phyloP scores from a whole-genome alignment of 1,140 invertebrate genomes.

The Dendrolimus kikuchii region DNA sequence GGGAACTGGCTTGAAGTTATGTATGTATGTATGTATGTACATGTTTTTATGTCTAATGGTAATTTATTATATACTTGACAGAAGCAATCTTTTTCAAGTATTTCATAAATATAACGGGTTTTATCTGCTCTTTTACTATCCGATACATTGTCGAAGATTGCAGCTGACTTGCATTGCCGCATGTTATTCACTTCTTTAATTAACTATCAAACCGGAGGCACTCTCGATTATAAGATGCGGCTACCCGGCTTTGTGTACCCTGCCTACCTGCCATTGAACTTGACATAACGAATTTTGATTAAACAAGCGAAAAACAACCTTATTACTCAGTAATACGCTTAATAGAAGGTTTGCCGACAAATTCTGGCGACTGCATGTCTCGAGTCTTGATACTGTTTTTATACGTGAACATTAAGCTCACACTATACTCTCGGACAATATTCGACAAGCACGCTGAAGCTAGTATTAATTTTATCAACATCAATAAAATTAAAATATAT shows the following conservation, averaged over 20 bases:
- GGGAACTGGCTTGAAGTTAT: too few species aligned
- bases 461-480: too few species aligned
- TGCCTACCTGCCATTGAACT: conserved; percentile 27
- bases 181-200: conserved; percentile 67
- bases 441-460: too few species aligned
- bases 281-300: conserved; percentile 20
- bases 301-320: conserved; percentile 21
- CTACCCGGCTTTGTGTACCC: conserved; percentile 56
- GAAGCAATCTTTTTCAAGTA: too few species aligned
- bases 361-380: conserved; percentile 52
- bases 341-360: conserved; percentile 7
- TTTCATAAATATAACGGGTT: background rate
- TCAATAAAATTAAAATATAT: too few species aligned
- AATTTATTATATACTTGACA: too few species aligned
- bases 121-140: conserved; percentile 22
- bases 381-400: conserved; percentile 44
- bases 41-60: too few species aligned
- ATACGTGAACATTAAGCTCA: conserved; percentile 18
- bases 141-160: conserved; percentile 36
- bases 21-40: too few species aligned
- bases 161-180: conserved; percentile 53
- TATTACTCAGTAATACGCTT: conserved; percentile 22
- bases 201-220: conserved; percentile 61
- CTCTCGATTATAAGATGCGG: conserved; percentile 58
- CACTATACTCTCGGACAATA: too few species aligned